phyloP scores from a whole-genome alignment of 2,113 vertebrate genomes.

The Channa argus region DNA sequence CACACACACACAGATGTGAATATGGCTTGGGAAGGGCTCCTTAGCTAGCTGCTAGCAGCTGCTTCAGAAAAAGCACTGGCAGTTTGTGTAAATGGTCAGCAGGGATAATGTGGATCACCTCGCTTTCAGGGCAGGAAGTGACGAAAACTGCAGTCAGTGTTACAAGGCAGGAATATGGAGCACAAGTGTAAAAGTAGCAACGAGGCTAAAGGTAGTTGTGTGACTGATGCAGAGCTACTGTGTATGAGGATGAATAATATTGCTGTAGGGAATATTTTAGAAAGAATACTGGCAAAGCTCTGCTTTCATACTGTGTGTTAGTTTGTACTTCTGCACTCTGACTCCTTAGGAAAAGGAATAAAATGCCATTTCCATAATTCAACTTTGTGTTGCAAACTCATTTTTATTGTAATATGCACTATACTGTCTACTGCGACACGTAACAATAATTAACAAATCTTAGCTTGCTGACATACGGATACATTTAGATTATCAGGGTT shows the following conservation, averaged over 20 bases:
- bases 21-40: constrained; percentile 31
- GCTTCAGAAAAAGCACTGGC: constrained; percentile 41
- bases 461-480: neutral
- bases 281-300: neutral
- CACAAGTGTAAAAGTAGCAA: constrained; percentile 11
- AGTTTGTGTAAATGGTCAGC: constrained; percentile 7
- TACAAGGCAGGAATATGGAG: neutral
- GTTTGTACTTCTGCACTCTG: no score
- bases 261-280: neutral
- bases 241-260: neutral
- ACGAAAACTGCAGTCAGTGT: neutral
- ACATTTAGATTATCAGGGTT: neutral
- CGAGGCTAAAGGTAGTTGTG: neutral
- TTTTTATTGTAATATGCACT: no score
- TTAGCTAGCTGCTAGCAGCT: neutral
- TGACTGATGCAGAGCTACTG: no score
- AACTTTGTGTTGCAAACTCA: neutral
- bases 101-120: constrained; percentile 6
- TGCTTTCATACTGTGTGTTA: no score
- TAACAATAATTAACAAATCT: no score
- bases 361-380: no score
- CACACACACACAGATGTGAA: constrained; percentile 58
- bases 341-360: no score
- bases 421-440: no score
- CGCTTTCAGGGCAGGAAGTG: constrained; percentile 4